These are phyloP conservation scores for Scylla paramamosain DNA, from an alignment of 1,140 invertebrate species.

Conservation along the genomic window DNA sequence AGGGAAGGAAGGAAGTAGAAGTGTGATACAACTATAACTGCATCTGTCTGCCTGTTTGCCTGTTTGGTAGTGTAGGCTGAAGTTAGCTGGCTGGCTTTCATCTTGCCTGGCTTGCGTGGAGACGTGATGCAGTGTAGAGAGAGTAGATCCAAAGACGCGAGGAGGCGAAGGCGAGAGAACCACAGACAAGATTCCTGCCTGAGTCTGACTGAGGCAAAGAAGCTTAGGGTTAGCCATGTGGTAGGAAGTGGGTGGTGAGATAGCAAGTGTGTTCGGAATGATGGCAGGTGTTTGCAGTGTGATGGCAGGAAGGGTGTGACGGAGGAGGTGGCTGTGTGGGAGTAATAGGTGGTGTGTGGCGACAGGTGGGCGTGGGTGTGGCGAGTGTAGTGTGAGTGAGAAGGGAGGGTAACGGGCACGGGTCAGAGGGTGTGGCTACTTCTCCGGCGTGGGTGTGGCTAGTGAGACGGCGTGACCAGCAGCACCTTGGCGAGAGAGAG, in stretches of 20 bases:
- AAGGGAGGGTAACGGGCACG: conserved; percentile 7
- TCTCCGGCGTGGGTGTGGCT: conserved; percentile 27
- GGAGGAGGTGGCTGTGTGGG: neutral
- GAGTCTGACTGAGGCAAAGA: too few species aligned
- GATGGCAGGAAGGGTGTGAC: neutral
- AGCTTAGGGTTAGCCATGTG: neutral
- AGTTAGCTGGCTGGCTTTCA: neutral
- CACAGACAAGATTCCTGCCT: too few species aligned
- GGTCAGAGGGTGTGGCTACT: neutral
- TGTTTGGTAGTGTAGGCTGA: neutral
- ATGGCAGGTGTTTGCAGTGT: too few species aligned
- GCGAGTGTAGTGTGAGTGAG: neutral
- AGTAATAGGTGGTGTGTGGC: neutral
- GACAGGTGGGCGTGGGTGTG: neutral
- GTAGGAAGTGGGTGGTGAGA: neutral
- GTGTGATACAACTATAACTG: neutral
- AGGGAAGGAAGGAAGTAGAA: neutral
- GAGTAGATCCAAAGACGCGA: too few species aligned
- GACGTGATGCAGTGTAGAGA: neutral
- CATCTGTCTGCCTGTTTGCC: too few species aligned
- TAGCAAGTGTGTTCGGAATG: neutral
- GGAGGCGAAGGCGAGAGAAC: too few species aligned
- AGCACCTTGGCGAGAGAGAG: neutral
- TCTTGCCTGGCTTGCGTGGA: neutral
- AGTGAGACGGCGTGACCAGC: neutral